A percentile compares a stretch with the other conserved stretches of the same genome.
phyloP scores from a whole-genome alignment of 23 tunicate genomes.

The Styela clava region DNA sequence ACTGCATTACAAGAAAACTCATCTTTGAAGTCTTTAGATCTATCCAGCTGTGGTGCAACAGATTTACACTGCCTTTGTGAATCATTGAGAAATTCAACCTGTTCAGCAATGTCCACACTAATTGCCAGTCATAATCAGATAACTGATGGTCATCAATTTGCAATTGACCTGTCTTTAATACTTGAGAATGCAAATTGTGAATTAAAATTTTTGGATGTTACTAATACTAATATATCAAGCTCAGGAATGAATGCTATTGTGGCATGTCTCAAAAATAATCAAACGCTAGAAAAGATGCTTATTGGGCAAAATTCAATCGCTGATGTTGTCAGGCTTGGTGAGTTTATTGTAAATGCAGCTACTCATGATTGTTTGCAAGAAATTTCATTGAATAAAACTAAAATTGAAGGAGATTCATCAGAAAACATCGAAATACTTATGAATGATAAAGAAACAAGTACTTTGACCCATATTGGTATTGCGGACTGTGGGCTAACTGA shows the following conservation, averaged over 20 bases:
- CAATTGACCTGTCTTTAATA: slow-evolving; percentile 44
- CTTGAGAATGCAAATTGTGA: slow-evolving; percentile 43
- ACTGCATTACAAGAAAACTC: slow-evolving; percentile 16
- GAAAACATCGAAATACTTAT: neutral
- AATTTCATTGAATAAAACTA: neutral
- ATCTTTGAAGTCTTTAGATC: slow-evolving; percentile 19
- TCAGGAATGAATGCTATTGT: slow-evolving; percentile 54
- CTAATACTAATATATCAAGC: slow-evolving; percentile 38
- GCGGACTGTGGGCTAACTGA: slow-evolving; percentile 29
- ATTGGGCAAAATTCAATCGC: slow-evolving; percentile 38
- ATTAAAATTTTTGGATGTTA: slow-evolving; percentile 36
- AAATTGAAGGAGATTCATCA: slow-evolving; percentile 1
- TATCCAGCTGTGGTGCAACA: slow-evolving; percentile 65
- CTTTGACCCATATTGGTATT: slow-evolving; percentile 17
- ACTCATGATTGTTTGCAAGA: neutral
- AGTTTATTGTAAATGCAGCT: slow-evolving; percentile 22
- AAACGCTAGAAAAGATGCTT: slow-evolving; percentile 11
- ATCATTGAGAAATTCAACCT: slow-evolving; percentile 28
- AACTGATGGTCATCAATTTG: slow-evolving; percentile 55
- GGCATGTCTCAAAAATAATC: slow-evolving; percentile 26
- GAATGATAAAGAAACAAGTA: neutral
- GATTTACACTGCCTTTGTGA: slow-evolving; percentile 79
- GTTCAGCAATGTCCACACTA: slow-evolving; percentile 18
- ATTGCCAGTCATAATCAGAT: slow-evolving; percentile 48
- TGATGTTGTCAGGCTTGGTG: slow-evolving; percentile 19